Evolutionary conservation across 1,140 invertebrate species (phyloP).

Genomic region (Drosophila gunungcola): DNA sequence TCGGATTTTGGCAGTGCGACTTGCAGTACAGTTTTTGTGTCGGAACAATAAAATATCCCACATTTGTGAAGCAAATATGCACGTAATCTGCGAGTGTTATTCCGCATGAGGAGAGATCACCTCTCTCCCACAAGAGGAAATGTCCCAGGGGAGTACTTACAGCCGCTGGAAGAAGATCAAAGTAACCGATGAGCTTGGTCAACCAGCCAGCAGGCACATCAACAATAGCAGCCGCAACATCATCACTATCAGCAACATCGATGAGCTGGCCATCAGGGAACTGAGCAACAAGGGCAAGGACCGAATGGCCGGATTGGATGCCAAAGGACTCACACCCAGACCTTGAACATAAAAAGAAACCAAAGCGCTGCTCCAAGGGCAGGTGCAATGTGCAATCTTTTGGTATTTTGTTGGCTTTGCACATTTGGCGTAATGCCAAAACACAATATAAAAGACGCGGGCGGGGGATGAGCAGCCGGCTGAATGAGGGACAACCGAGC

Average conservation of each 20-base stretch:
- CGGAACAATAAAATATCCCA: background rate
- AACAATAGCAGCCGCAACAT: background rate
- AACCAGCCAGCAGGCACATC: conserved; percentile 17
- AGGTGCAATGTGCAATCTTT: conserved; percentile 83
- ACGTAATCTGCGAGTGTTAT: background rate
- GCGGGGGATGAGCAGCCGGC: background rate
- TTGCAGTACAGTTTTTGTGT: background rate
- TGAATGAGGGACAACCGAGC: background rate
- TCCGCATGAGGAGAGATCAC: background rate
- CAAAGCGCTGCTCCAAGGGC: conserved; percentile 66
- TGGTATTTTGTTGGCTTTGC: conserved; percentile 83
- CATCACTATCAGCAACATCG: conserved; percentile 43
- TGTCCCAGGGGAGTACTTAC: background rate
- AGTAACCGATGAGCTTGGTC: conserved; percentile 17
- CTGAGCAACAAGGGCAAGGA: background rate
- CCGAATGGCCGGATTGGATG: conserved; percentile 11
- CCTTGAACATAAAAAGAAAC: conserved; percentile 37
- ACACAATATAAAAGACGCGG: conserved; percentile 36
- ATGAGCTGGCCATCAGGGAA: conserved; percentile 53
- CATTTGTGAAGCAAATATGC: background rate
- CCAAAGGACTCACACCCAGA: conserved; percentile 7
- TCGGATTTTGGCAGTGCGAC: conserved; percentile 1
- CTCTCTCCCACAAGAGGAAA: background rate
- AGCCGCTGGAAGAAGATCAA: conserved; percentile 12
- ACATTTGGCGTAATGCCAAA: conserved; percentile 82